A percentile compares a stretch with the other conserved stretches of the same genome.
phyloP scores from a whole-genome alignment of 2,797 vertebrate genomes.

The Thamnophis elegans region DNA sequence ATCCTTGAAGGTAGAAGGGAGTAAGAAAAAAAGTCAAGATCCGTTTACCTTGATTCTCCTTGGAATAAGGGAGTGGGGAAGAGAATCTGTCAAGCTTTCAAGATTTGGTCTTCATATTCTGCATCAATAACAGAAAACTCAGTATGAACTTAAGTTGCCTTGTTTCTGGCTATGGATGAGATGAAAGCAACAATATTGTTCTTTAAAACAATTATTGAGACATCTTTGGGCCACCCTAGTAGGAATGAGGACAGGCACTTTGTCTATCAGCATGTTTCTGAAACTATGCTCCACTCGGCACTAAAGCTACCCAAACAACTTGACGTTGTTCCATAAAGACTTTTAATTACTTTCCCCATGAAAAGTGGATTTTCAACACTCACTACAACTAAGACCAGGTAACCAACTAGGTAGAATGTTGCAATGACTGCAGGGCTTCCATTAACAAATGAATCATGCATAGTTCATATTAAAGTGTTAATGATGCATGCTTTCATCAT shows the following conservation, averaged over 20 bases:
- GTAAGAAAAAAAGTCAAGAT: background rate
- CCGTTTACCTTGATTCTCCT: background rate
- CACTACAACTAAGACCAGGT: background rate
- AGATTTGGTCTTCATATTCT: background rate
- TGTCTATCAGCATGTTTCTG: background rate
- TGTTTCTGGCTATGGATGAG: background rate
- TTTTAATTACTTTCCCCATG: background rate
- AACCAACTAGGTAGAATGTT: background rate
- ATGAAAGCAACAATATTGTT: background rate
- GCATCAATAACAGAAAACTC: background rate
- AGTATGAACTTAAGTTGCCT: background rate
- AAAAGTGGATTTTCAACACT: background rate
- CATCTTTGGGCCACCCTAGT: background rate
- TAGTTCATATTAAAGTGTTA: background rate
- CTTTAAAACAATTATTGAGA: background rate
- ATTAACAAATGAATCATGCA: background rate
- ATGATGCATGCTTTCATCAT: background rate
- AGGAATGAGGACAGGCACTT: background rate
- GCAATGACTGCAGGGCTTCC: background rate
- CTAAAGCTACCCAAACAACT: background rate
- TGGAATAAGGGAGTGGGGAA: background rate
- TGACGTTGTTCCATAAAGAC: background rate
- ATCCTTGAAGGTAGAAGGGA: background rate
- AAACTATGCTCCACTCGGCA: background rate
- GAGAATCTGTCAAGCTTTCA: background rate